Evolutionary conservation across 2,888 invertebrate species (phyloP).

Genomic region (Agrochola circellaris): DNA sequence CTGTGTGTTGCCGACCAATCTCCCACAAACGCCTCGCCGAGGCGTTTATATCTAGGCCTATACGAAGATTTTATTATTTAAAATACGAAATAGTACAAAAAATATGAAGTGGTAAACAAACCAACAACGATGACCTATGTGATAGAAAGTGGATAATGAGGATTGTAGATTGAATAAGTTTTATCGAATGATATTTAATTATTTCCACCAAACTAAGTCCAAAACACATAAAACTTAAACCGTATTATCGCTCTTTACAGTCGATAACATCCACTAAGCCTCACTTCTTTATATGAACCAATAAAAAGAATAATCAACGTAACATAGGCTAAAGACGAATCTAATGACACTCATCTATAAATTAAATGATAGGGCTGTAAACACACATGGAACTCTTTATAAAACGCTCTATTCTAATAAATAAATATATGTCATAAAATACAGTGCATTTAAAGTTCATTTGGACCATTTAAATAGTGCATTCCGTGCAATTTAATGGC

Average conservation of each 20-base stretch:
- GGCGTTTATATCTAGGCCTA: too few species aligned
- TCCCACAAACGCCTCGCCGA: too few species aligned
- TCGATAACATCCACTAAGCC: constrained; percentile 37
- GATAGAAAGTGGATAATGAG: not conserved
- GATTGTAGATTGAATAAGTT: not conserved
- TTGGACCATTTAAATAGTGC: constrained; percentile 53
- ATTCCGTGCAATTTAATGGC: constrained; percentile 55
- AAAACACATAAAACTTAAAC: constrained; percentile 27
- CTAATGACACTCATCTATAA: constrained; percentile 63
- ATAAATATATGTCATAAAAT: constrained; percentile 59
- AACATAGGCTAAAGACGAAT: constrained; percentile 41
- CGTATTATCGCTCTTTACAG: constrained; percentile 18
- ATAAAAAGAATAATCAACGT: constrained; percentile 58
- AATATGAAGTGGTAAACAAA: not conserved
- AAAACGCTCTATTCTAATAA: constrained; percentile 54
- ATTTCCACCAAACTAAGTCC: not conserved
- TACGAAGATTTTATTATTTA: not conserved
- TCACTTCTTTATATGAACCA: constrained; percentile 46
- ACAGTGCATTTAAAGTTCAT: constrained; percentile 56
- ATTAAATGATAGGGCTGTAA: constrained; percentile 61
- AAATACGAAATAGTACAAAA: not conserved
- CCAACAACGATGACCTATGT: not conserved
- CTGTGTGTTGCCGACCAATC: too few species aligned
- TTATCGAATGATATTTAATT: not conserved
- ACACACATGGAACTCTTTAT: constrained; percentile 45